phyloP scores from a whole-genome alignment of 2,797 vertebrate species.

The Bradypodion pumilum region DNA sequence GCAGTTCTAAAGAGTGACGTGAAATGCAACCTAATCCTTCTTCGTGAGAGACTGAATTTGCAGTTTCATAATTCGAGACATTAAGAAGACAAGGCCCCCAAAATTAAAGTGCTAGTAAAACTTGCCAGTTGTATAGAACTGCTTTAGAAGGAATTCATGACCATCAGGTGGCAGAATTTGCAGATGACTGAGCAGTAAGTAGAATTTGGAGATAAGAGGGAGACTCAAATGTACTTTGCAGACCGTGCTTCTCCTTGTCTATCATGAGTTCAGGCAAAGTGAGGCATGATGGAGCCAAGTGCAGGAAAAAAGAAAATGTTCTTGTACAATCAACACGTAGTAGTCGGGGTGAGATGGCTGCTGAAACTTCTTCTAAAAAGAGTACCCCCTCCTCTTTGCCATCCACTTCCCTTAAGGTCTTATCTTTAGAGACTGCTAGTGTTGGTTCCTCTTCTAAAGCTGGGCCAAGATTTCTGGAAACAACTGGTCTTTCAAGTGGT shows the following conservation, averaged over 20 bases:
- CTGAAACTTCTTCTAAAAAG: background rate
- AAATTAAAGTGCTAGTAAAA: background rate
- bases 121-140: background rate
- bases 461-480: background rate
- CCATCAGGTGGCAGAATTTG: accelerated
- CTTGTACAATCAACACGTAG: background rate
- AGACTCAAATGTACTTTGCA: background rate
- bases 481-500: background rate
- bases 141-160: background rate
- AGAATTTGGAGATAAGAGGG: background rate
- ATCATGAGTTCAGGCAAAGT: conserved; percentile 1
- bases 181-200: background rate
- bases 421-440: background rate
- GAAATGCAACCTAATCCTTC: accelerated
- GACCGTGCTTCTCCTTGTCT: background rate
- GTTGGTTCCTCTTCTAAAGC: background rate
- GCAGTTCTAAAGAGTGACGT: background rate
- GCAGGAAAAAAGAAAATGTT: background rate
- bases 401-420: background rate
- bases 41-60: background rate
- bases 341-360: background rate
- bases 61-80: accelerated
- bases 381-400: background rate
- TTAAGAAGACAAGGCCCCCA: accelerated
- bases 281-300: background rate